Conservation (phyloP, 2,888 invertebrate genomes). For the Opisthograptis luteolata region DNA sequence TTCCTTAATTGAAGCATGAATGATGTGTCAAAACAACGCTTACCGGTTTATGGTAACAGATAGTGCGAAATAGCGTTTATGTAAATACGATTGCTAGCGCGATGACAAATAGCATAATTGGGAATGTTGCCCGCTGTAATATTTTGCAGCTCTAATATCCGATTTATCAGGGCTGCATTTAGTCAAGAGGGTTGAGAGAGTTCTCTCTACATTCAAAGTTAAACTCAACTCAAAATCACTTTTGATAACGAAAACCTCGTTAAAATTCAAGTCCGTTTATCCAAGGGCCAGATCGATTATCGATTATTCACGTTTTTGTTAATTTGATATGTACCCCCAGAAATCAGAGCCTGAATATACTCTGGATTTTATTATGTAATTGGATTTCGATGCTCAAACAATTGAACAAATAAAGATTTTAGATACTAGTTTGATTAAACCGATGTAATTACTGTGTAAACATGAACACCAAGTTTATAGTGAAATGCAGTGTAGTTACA, state of each 20-base stretch:
- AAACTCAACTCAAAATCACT: too few species aligned
- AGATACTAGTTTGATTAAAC: background rate
- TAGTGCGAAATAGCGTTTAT: constrained; percentile 8
- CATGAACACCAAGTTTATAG: background rate
- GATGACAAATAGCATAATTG: constrained; percentile 19
- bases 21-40: constrained; percentile 8
- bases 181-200: too few species aligned
- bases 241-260: too few species aligned
- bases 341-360: too few species aligned
- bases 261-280: too few species aligned
- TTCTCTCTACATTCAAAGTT: too few species aligned
- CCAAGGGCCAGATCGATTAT: too few species aligned
- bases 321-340: too few species aligned
- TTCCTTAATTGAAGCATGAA: constrained; percentile 4
- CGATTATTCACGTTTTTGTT: too few species aligned
- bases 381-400: background rate
- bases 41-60: constrained; percentile 4
- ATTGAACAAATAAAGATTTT: background rate
- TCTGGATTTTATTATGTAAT: too few species aligned
- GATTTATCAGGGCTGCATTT: too few species aligned
- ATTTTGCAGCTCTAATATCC: background rate
- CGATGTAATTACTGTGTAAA: background rate
- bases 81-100: constrained; percentile 11
- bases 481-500: background rate
- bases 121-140: constrained; percentile 1